phyloP scores from a whole-genome alignment of 2,888 invertebrate species.

The Conchocele bisecta region DNA sequence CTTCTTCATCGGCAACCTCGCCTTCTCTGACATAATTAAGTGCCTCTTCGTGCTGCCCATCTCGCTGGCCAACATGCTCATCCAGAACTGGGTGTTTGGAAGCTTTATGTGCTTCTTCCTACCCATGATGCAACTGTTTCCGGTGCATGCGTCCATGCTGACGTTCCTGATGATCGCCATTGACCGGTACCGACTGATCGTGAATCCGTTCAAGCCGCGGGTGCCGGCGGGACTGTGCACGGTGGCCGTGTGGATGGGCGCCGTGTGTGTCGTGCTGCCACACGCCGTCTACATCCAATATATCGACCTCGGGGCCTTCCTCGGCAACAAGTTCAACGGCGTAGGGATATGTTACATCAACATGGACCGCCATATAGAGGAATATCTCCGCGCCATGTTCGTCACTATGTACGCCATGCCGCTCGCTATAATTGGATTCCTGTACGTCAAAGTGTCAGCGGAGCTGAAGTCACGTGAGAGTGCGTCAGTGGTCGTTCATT shows the following conservation, averaged over 20 bases:
- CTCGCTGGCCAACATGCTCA: constrained; percentile 87
- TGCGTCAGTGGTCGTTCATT: constrained; percentile 68
- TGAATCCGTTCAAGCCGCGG: constrained; percentile 87
- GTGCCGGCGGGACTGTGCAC: constrained; percentile 87
- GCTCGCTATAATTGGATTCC: constrained; percentile 86
- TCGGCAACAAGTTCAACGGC: constrained; percentile 71
- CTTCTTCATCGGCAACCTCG: constrained; percentile 87
- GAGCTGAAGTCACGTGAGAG: constrained; percentile 84
- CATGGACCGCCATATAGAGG: constrained; percentile 75
- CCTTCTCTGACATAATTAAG: constrained; percentile 87
- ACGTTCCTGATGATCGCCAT: constrained; percentile 88
- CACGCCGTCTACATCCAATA: constrained; percentile 90
- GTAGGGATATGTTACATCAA: constrained; percentile 79
- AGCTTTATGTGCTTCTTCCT: constrained; percentile 88
- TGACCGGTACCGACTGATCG: constrained; percentile 87
- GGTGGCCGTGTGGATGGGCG: constrained; percentile 88
- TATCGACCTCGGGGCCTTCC: constrained; percentile 87
- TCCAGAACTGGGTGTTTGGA: constrained; percentile 90
- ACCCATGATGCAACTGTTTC: constrained; percentile 90
- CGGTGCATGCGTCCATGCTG: constrained; percentile 88
- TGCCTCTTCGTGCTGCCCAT: constrained; percentile 88
- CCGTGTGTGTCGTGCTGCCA: constrained; percentile 88
- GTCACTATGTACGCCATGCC: constrained; percentile 85
- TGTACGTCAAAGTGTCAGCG: constrained; percentile 87
- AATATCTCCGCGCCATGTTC: constrained; percentile 81